Conservation (phyloP, 37 sponge, comb jelly and placozoan genomes). For the Diacarnus erythraeanus region DNA sequence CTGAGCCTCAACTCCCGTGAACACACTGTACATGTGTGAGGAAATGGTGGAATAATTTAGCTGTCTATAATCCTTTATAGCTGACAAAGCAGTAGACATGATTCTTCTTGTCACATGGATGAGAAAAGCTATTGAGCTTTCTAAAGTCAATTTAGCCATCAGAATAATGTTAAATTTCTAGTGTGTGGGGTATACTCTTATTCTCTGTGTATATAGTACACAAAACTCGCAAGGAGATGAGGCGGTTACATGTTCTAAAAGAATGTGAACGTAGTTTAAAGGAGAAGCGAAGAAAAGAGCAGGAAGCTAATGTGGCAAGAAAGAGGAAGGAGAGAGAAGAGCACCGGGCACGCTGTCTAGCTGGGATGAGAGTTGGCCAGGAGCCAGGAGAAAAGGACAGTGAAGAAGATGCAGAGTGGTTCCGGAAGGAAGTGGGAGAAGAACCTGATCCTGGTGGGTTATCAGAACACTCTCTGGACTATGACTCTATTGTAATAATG, state of each 20-base stretch:
- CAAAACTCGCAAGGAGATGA: slow-evolving; percentile 60
- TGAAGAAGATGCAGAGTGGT: slow-evolving; percentile 82
- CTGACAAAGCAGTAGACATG: too few relatives aligned
- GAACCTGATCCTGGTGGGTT: slow-evolving; percentile 70
- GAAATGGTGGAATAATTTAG: too few relatives aligned
- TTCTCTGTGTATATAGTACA: slow-evolving; percentile 42
- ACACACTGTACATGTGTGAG: too few relatives aligned
- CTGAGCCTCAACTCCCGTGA: too few relatives aligned
- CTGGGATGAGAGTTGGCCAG: slow-evolving; percentile 18
- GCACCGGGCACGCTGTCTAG: slow-evolving; percentile 47
- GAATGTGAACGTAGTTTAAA: slow-evolving; percentile 41
- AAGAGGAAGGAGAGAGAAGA: slow-evolving; percentile 58
- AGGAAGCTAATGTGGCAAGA: slow-evolving; percentile 72
- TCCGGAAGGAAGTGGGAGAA: slow-evolving; percentile 74
- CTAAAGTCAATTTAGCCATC: too few relatives aligned
- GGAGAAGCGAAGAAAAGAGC: slow-evolving; percentile 46
- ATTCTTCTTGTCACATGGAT: too few relatives aligned
- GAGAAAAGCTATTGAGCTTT: too few relatives aligned
- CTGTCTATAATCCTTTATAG: too few relatives aligned
- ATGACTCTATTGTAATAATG: too few relatives aligned
- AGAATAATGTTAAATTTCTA: too few relatives aligned
- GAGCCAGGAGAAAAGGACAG: slow-evolving; percentile 16
- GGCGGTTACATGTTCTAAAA: slow-evolving; percentile 21
- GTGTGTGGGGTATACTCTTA: too few relatives aligned
- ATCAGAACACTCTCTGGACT: neutral